Conservation (phyloP, 2,797 vertebrate species). For the Xenopus petersii region DNA sequence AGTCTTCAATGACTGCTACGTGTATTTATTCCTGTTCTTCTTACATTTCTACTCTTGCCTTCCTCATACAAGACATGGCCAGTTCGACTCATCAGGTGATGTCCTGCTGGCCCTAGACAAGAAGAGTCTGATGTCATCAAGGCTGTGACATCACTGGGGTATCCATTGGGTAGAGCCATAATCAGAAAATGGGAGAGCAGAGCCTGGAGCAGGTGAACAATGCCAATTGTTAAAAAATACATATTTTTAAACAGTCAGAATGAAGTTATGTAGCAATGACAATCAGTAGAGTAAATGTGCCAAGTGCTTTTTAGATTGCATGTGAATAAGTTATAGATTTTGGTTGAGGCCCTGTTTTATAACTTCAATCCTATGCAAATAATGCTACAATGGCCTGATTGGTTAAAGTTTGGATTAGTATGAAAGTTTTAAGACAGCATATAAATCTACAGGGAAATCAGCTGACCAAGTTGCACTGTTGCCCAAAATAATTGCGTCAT, state of each 20-base stretch:
- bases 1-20: too few species aligned
- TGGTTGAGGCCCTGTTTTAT: too few species aligned
- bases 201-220: slow-evolving; percentile 81
- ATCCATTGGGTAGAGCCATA: slow-evolving; percentile 79
- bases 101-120: slow-evolving; percentile 78
- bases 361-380: neutral
- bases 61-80: slow-evolving; percentile 54
- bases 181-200: slow-evolving; percentile 82
- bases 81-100: slow-evolving; percentile 71
- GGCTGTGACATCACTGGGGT: slow-evolving; percentile 77
- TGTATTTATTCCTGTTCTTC: neutral
- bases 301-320: too few species aligned
- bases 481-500: slow-evolving; percentile 54
- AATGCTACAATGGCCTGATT: neutral
- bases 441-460: slow-evolving; percentile 50
- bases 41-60: slow-evolving; percentile 55
- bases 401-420: neutral
- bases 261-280: too few species aligned
- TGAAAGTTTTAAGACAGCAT: slow-evolving; percentile 49
- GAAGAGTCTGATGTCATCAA: slow-evolving; percentile 84
- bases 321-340: too few species aligned
- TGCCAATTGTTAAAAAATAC: neutral
- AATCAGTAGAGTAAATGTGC: too few species aligned
- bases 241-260: too few species aligned
- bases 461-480: neutral